These are phyloP conservation scores for Epirrita christyi DNA, from an alignment of 2,888 invertebrate species.

Conservation along the genomic window DNA sequence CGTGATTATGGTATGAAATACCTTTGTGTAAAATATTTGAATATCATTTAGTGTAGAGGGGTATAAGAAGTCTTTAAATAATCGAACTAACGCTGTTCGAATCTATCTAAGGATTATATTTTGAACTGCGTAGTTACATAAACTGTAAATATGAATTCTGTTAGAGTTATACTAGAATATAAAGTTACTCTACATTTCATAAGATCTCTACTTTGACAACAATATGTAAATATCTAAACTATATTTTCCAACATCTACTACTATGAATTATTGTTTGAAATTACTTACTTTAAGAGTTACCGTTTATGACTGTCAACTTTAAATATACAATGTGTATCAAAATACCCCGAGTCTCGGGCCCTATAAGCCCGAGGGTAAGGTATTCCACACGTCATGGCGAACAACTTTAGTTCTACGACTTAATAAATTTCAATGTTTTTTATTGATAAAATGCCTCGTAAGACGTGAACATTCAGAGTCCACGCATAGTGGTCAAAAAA, in stretches of 20 bases:
- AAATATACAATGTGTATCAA: too few relatives aligned
- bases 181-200: slow-evolving; percentile 50
- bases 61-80: slow-evolving; percentile 32
- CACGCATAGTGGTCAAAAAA: too few relatives aligned
- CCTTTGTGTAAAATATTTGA: slow-evolving; percentile 23
- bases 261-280: slow-evolving; percentile 39
- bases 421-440: too few relatives aligned
- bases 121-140: slow-evolving; percentile 10
- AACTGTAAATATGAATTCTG: slow-evolving; percentile 33
- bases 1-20: slow-evolving; percentile 21
- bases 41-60: slow-evolving; percentile 24
- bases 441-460: too few relatives aligned
- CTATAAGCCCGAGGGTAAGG: too few relatives aligned
- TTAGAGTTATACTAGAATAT: slow-evolving; percentile 41
- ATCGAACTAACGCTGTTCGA: slow-evolving; percentile 22
- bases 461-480: too few relatives aligned
- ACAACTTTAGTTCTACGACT: too few relatives aligned
- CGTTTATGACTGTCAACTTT: slow-evolving; percentile 25
- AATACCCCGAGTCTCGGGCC: too few relatives aligned
- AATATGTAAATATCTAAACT: slow-evolving; percentile 56
- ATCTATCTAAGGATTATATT: slow-evolving; percentile 18
- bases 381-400: too few relatives aligned
- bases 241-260: slow-evolving; percentile 75
- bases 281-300: slow-evolving; percentile 28
- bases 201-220: slow-evolving; percentile 69